Percentiles rank a stretch among this genome's conserved stretches.
These are phyloP conservation scores for Podarcis siculus DNA, from an alignment of 2,797 vertebrate genomes.

Conservation along the genomic window DNA sequence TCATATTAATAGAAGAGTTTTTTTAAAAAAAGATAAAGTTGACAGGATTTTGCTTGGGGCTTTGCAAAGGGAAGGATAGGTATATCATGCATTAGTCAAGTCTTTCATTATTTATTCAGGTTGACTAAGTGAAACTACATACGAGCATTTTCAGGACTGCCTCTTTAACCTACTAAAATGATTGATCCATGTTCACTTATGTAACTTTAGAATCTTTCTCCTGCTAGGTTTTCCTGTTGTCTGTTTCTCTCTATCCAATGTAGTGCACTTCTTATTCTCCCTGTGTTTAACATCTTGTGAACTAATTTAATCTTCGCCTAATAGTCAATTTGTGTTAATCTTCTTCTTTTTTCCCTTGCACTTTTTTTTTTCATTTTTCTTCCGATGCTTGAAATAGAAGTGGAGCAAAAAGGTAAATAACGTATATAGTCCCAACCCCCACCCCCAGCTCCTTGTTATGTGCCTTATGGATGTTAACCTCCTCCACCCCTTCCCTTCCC, in stretches of 20 bases:
- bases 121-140: conserved; percentile 81
- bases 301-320: conserved; percentile 93
- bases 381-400: conserved; percentile 99
- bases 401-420: conserved; percentile 99
- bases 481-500: conserved; percentile 81
- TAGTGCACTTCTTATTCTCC: conserved; percentile 90
- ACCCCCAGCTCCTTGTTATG: conserved; percentile 96
- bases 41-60: conserved; percentile 57
- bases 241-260: conserved; percentile 83
- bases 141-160: conserved; percentile 76
- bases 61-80: conserved; percentile 62
- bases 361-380: conserved; percentile 96
- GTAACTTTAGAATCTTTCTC: conserved; percentile 85
- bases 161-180: conserved; percentile 81
- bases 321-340: conserved; percentile 99
- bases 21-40: conserved; percentile 39
- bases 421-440: conserved; percentile 86
- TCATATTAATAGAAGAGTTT: conserved; percentile 35
- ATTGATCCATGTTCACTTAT: conserved; percentile 82
- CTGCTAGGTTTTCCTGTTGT: conserved; percentile 84
- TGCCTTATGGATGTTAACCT: conserved; percentile 98
- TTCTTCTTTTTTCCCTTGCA: conserved; percentile 96
- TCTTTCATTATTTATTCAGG: conserved; percentile 83
- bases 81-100: conserved; percentile 75
- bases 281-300: conserved; percentile 91